Base-by-base conservation (phyloP, 2,113 vertebrate species). In the Rhipidura dahli region DNA sequence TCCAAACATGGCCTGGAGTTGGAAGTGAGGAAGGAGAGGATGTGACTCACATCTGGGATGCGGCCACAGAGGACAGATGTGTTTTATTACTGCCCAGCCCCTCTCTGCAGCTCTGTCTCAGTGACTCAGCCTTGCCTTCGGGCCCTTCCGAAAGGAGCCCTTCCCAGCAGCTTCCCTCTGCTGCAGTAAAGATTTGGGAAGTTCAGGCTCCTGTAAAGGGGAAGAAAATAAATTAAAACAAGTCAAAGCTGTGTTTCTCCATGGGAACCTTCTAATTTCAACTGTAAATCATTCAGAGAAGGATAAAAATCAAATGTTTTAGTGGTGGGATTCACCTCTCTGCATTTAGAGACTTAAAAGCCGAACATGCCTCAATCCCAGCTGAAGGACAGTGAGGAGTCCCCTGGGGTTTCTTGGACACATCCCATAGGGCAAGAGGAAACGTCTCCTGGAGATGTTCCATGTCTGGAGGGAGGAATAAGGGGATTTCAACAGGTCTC, bases 41-140 rank as follows among this genome's bases (percentile, higher is more conserved):
- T 89, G 86, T 93, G 91, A 94, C 42, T 94, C 95, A 94, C 83
- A 88, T 31, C 71, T 95, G 94, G 93, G 95, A 77, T 10, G 66
- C 5, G 77, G 60, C 37, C 10, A 5, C 68, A 22, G 42, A 73
- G 80, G 90, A 66, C 94, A 93, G 79, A 91, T 85, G 88, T 76
- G 76, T 87, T 91, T 90, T 14, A n/a, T 94, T 77, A 83, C 42
- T 42, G 77, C 45, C 83, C 89, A 11, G 72, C 49, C 86, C 50
- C 42, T 87, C 15, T 71, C 83, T 90, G 88, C 73, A 87, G 87
- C 81, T 86, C 54, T 53, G 63, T 14, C 79, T 60, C 49, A 2
- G 47, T 88, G 91, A 89, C 73, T 83, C 92, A 93, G 83, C 85
- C 80, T 90, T 78, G 94, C 96, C 97, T 95, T 51, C 0, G 0